These are phyloP conservation scores for Bombyx mandarina DNA, from an alignment of 1,140 invertebrate species.

Conservation along the genomic window DNA sequence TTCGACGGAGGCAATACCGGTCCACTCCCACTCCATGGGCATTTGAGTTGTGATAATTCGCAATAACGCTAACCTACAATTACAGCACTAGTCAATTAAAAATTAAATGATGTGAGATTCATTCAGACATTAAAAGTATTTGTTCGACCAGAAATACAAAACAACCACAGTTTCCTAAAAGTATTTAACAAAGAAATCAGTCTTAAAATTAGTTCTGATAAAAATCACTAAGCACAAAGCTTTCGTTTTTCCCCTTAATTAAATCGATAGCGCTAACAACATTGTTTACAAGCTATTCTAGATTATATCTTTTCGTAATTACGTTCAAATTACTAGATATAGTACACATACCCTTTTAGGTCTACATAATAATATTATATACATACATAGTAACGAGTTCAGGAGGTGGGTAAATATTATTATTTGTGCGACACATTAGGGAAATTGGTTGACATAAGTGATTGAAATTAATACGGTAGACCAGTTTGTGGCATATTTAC, in stretches of 20 bases:
- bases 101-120: too few species aligned
- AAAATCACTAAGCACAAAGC: too few species aligned
- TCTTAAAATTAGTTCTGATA: slow-evolving; percentile 6
- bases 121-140: too few species aligned
- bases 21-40: too few species aligned
- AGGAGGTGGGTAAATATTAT: slow-evolving; percentile 13
- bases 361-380: not conserved
- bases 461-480: slow-evolving; percentile 8
- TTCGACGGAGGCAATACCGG: too few species aligned
- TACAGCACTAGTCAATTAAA: too few species aligned
- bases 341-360: not conserved
- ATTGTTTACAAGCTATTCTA: slow-evolving; percentile 1
- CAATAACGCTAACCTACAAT: too few species aligned
- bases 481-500: not conserved
- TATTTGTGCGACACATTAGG: slow-evolving; percentile 15
- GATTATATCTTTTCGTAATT: not conserved
- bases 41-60: too few species aligned
- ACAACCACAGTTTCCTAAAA: too few species aligned
- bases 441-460: slow-evolving; percentile 6
- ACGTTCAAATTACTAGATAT: not conserved
- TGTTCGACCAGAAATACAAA: too few species aligned
- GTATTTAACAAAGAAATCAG: slow-evolving; percentile 9
- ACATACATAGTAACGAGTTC: slow-evolving; percentile 10
- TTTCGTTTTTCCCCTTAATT: too few species aligned
- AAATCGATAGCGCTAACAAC: not conserved